Evolutionary conservation across 2,888 invertebrate species (phyloP), one percentile per base, ranked within the genome.

Genomic region (Cylindroiulus punctatus): DNA sequence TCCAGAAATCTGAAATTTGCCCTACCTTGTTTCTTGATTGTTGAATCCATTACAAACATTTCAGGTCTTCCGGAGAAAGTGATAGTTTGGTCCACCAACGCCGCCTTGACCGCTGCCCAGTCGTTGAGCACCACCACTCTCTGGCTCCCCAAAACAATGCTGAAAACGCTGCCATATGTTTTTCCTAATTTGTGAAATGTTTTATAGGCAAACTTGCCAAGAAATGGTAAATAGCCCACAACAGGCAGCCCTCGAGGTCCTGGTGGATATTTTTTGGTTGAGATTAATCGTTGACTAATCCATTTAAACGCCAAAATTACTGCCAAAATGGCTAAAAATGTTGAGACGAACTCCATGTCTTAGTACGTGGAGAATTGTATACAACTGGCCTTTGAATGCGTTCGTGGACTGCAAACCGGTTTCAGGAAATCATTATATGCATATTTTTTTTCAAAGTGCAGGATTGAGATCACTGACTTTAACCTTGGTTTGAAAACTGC

Each of bases 191-290:
- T 93, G 90, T 94, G 93, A 91, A 95, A 96, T 87, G 95, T 94
- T 86, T 95, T 93, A 91, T 97, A 96, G 84, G 95, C 93, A 88
- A 93, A 92, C 89, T 93, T 93, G 65, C 94, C 93, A 89, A 97
- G 93, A 91, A 95, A 96, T 3, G 95, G 95, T 88, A 97, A 92
- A 90, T 95, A 96, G 87, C 97, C 97, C 87, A 96, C 92, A 86
- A 97, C 92, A 30, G 97, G 97, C 5, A 96, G 92, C 1, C 96
- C 96, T 95, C 95, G 95, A 3, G 97, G 97, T 3, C 97, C 97
- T 0, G 97, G 97, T 0, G 97, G 97, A 88, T 96, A 47, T 26
- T 26, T 65, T 10, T 26, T 65, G 65, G 65, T 2, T 26, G 10
- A 26, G 1, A 65, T 26, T 7, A n/a, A n/a, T n/a, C 10, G 12